These are phyloP conservation scores for Aethes cnicana DNA, from an alignment of 2,888 invertebrate species.

Conservation along the genomic window DNA sequence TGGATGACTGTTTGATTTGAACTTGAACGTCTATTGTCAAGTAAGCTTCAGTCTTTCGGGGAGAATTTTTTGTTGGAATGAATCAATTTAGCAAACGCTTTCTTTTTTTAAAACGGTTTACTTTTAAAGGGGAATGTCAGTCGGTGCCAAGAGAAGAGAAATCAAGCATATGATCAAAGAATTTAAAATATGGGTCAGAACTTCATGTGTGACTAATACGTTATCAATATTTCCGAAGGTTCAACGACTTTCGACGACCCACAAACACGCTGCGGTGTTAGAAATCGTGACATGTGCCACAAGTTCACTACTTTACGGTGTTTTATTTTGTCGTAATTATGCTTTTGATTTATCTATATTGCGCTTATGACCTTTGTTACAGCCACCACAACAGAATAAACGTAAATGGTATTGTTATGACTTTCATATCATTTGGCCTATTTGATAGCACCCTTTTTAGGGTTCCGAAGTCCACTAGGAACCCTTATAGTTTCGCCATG, in stretches of 20 bases:
- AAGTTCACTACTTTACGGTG: constrained; percentile 34
- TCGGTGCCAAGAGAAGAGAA: constrained; percentile 3
- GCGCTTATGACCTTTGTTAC: constrained; percentile 17
- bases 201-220: constrained; percentile 23
- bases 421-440: no score
- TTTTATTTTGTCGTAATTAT: constrained; percentile 34
- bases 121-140: neutral
- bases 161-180: neutral
- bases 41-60: neutral
- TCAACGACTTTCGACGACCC: constrained; percentile 36
- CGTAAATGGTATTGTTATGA: no score
- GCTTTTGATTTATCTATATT: constrained; percentile 23
- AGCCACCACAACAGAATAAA: no score
- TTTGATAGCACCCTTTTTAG: no score
- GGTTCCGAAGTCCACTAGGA: no score
- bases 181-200: constrained; percentile 11
- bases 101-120: neutral
- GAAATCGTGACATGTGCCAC: constrained; percentile 38
- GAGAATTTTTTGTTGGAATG: constrained; percentile 1
- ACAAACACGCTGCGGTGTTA: constrained; percentile 30
- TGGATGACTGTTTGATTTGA: neutral
- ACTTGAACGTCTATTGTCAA: neutral
- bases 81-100: neutral
- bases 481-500: no score
- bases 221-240: constrained; percentile 36